Evolutionary conservation across 2,113 vertebrate genomes (phyloP), one percentile per base, ranked within the genome.

Genomic region (Hypocryptadius cinnamomeus): DNA sequence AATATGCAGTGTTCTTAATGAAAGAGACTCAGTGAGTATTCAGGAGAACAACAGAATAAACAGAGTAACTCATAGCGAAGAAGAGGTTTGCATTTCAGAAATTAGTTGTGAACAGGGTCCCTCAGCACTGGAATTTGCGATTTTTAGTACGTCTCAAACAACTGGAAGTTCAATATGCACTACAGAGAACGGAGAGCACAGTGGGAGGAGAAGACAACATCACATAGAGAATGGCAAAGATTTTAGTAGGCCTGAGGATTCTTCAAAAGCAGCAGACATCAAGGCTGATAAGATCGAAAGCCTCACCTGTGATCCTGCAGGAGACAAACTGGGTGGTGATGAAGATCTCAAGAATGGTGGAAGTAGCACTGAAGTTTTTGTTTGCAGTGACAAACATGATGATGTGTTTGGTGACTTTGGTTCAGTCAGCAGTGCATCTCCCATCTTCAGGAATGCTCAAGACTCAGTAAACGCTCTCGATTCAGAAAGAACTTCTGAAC

Each of bases 401-500:
- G 95, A 97, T 69, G 98, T 98, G 63, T 97, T 98, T 94, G 98
- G 98, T 28, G 98, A 99, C 87, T 98, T 98, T 90, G 98, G 98
- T 95, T 98, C 98, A 65, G 98, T 98, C 8, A 98, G 97, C 87
- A 98, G 97, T 5, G 95, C 74, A 2, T 96, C 96, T 94, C 92
- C 94, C 85, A 76, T 94, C 87, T 91, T 96, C 48, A 15, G 87
- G 87, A 91, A 85, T 45, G 74, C 91, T 94, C 97, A 95, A 96
- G 96, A 93, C 48, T 96, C 93, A 7, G 12, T 84, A 90, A 90
- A 93, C 3, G 39, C 95, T 78, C n/a, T 64, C 15, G 97, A 78
- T 81, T 87, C 95, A 82, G 93, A 97, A 96, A 97, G 96, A 94
- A 90, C 90, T 92, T 97, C 97, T 73, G 90, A 97, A 37, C 97